Percentiles rank a stretch among this genome's conserved stretches.
phyloP scores from a whole-genome alignment of 2,888 invertebrate species.

The Standfussiana lucernea region DNA sequence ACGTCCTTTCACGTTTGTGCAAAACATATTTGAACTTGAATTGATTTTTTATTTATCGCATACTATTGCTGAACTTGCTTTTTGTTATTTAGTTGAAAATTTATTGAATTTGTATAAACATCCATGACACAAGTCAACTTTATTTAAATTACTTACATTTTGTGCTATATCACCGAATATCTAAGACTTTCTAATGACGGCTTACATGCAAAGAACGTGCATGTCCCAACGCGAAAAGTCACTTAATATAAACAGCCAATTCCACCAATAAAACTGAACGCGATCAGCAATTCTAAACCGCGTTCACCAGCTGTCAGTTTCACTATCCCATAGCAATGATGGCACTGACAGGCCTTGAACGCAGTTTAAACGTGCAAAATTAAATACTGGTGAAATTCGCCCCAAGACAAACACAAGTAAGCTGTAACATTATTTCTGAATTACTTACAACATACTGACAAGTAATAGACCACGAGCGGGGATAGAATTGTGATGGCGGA shows the following conservation, averaged over 20 bases:
- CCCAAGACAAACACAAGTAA: constrained; percentile 32
- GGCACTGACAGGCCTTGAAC: background rate
- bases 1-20: background rate
- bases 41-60: background rate
- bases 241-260: constrained; percentile 20
- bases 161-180: background rate
- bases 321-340: background rate
- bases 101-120: too few relatives aligned
- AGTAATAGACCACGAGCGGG: constrained; percentile 12
- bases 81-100: background rate
- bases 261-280: background rate
- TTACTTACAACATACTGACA: constrained; percentile 10
- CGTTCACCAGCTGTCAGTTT: background rate
- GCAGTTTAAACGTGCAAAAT: background rate
- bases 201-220: background rate
- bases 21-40: background rate
- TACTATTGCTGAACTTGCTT: background rate
- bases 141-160: background rate
- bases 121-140: background rate
- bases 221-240: constrained; percentile 45
- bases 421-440: constrained; percentile 39
- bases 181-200: background rate
- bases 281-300: background rate
- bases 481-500: constrained; percentile 20
- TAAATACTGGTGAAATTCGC: background rate